phyloP scores from a whole-genome alignment of 2,113 vertebrate species.

The Chascanopsetta lugubris region DNA sequence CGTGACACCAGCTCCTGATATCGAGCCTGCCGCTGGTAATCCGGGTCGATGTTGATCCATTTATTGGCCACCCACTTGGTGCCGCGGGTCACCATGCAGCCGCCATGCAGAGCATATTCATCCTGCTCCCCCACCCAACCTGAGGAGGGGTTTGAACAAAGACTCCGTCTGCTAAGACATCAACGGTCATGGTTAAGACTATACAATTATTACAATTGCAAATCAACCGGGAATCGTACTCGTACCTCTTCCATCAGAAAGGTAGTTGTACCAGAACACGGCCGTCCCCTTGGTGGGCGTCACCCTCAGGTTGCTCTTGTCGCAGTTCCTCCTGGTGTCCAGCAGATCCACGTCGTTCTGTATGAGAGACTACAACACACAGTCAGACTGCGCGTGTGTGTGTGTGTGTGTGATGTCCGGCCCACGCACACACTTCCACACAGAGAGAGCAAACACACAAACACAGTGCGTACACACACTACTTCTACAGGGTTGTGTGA shows the following conservation, averaged over 20 bases:
- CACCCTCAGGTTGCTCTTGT: constrained; percentile 94
- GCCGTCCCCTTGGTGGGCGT: constrained; percentile 94
- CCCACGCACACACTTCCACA: constrained; percentile 42
- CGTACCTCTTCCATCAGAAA: constrained; percentile 95
- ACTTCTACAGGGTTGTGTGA: constrained; percentile 25
- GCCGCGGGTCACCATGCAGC: constrained; percentile 92
- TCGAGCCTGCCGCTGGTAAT: constrained; percentile 87
- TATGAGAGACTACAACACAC: constrained; percentile 88
- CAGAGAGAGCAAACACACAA: constrained; percentile 42
- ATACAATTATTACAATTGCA: too few relatives aligned
- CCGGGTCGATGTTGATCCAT: constrained; percentile 98
- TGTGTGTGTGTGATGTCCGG: background rate
- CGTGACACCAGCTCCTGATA: constrained; percentile 92
- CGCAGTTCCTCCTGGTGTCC: constrained; percentile 95
- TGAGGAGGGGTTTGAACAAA: constrained; percentile 55
- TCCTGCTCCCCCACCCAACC: constrained; percentile 98
- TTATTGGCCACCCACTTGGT: constrained; percentile 98
- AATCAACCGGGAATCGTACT: too few relatives aligned
- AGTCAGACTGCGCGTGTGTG: constrained; percentile 19
- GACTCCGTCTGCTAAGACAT: too few relatives aligned
- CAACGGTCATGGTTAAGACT: too few relatives aligned
- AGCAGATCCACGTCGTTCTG: constrained; percentile 93
- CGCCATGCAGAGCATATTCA: constrained; percentile 93
- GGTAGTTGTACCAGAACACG: constrained; percentile 99
- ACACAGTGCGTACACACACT: constrained; percentile 48